Percentiles rank a stretch among this genome's conserved stretches.
Conservation (phyloP, 1,140 invertebrate genomes). For the Eupristina koningsbergeri region DNA sequence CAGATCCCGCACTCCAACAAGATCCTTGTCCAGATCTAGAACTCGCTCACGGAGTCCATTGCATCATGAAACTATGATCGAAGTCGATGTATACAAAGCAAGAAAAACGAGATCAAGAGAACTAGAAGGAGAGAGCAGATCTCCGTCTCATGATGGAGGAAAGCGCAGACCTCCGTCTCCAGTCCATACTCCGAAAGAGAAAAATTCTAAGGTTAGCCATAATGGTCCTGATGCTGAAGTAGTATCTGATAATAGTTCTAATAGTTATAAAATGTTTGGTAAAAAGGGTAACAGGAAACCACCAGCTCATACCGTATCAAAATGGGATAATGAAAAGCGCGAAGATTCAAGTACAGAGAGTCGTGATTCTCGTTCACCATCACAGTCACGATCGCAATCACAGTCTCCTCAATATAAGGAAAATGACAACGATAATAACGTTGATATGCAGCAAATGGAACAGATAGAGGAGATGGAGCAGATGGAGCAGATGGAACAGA, state of each 20-base stretch:
- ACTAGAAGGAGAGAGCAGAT: slow-evolving; percentile 10
- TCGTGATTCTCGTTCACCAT: slow-evolving; percentile 32
- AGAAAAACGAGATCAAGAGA: slow-evolving; percentile 33
- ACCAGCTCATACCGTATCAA: slow-evolving; percentile 12
- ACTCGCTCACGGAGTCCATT: slow-evolving; percentile 40
- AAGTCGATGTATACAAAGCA: slow-evolving; percentile 21
- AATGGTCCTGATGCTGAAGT: slow-evolving; percentile 10
- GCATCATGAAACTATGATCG: slow-evolving; percentile 16
- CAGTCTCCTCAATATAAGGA: slow-evolving; percentile 25
- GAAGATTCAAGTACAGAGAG: slow-evolving; percentile 38
- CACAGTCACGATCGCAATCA: slow-evolving; percentile 29
- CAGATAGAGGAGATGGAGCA: slow-evolving; percentile 6
- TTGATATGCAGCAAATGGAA: slow-evolving; percentile 19
- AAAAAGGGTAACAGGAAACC: slow-evolving; percentile 36
- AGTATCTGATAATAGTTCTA: neutral
- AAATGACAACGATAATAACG: neutral
- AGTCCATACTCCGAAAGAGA: slow-evolving; percentile 10
- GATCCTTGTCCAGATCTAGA: slow-evolving; percentile 35
- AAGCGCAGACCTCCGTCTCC: slow-evolving; percentile 45
- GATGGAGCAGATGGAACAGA: slow-evolving; percentile 6
- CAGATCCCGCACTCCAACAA: slow-evolving; percentile 14
- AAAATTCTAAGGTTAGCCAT: slow-evolving; percentile 26
- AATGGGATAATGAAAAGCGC: slow-evolving; percentile 53
- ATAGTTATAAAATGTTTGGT: slow-evolving; percentile 19
- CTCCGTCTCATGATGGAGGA: slow-evolving; percentile 31